Percentiles rank a stretch among this genome's conserved stretches.
phyloP scores from a whole-genome alignment of 2,888 invertebrate species.

The Cremastinae sp. region DNA sequence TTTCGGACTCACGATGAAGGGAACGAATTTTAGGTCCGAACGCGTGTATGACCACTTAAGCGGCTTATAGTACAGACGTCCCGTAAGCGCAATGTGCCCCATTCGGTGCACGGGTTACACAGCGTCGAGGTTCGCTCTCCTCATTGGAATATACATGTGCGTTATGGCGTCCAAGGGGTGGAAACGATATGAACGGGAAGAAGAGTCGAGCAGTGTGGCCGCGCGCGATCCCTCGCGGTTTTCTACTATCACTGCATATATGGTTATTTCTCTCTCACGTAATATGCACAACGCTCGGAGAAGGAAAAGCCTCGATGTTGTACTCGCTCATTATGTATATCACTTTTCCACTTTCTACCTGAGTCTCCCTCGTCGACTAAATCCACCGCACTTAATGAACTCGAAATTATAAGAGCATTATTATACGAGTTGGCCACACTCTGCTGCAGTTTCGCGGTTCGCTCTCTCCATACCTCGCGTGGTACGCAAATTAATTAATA shows the following conservation, averaged over 20 bases:
- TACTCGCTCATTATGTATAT: not conserved
- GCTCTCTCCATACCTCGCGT: slow-evolving; percentile 23
- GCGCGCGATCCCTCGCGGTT: too few species aligned
- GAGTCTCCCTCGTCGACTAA: slow-evolving; percentile 4
- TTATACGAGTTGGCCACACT: slow-evolving; percentile 25
- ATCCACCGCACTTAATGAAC: slow-evolving; percentile 46
- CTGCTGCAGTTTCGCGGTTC: slow-evolving; percentile 25
- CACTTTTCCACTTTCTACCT: not conserved
- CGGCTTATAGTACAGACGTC: slow-evolving; percentile 46
- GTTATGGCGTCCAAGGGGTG: too few species aligned
- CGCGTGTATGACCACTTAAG: slow-evolving; percentile 49
- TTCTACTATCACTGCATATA: too few species aligned
- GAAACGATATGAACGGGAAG: too few species aligned
- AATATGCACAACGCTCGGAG: not conserved
- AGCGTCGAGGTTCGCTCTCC: not conserved
- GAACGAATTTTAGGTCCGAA: slow-evolving; percentile 41
- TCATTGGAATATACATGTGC: not conserved
- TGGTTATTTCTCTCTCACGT: too few species aligned
- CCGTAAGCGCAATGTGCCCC: slow-evolving; percentile 41
- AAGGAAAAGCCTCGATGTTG: not conserved
- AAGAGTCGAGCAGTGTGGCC: too few species aligned
- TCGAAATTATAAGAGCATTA: slow-evolving; percentile 57
- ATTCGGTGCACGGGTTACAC: slow-evolving; percentile 15
- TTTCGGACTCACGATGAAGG: not conserved
- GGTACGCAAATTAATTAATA: slow-evolving; percentile 50